Evolutionary conservation across 2,888 invertebrate genomes (phyloP).

Genomic region (Athetis lepigone): DNA sequence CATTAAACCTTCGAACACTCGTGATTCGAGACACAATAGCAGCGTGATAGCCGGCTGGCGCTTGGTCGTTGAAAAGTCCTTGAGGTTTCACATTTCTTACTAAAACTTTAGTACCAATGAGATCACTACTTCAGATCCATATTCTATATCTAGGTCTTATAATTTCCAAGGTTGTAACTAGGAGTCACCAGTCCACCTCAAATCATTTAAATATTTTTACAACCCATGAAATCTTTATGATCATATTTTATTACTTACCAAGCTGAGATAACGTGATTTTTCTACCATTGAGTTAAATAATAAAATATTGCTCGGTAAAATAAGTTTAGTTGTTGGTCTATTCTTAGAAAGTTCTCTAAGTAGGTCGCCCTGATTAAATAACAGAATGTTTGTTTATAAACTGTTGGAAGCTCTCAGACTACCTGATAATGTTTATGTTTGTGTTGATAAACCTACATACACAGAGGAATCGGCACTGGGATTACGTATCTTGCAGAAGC

Average conservation of each 20-base stretch:
- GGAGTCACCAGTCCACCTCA: background rate
- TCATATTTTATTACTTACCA: conserved; percentile 22
- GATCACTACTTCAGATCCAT: background rate
- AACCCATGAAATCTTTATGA: conserved; percentile 19
- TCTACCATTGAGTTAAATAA: background rate
- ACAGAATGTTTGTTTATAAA: conserved; percentile 21
- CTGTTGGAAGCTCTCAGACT: conserved; percentile 20
- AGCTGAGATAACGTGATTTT: background rate
- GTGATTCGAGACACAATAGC: too few relatives aligned
- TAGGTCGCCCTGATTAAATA: conserved; percentile 31
- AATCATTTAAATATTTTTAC: conserved; percentile 23
- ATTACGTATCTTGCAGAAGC: too few relatives aligned
- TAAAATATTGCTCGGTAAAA: conserved; percentile 6
- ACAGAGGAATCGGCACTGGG: background rate
- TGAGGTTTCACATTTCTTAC: too few relatives aligned
- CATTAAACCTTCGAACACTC: too few relatives aligned
- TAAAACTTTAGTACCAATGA: too few relatives aligned
- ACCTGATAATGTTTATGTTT: conserved; percentile 22
- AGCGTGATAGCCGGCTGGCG: too few relatives aligned
- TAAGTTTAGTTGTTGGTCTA: conserved; percentile 19
- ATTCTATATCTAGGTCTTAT: conserved; percentile 8
- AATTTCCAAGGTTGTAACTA: conserved; percentile 1
- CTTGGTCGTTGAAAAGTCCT: too few relatives aligned
- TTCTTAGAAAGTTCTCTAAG: conserved; percentile 20
- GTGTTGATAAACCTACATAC: conserved; percentile 16